These are phyloP conservation scores for Sapajus apella DNA, from an alignment of 2,113 vertebrate species.

Conservation along the genomic window DNA sequence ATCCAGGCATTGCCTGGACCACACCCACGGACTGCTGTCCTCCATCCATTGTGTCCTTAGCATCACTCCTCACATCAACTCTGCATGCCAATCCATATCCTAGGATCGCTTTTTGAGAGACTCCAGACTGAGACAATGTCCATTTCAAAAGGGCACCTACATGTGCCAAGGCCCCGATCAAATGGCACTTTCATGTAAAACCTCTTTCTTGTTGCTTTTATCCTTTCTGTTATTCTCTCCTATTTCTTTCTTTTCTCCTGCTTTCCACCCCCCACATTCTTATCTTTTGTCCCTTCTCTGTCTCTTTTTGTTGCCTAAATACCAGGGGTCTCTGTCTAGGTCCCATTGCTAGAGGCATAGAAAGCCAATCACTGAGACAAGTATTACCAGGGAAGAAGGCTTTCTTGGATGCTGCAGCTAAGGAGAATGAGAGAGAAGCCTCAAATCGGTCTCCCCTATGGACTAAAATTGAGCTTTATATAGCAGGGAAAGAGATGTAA, in stretches of 20 bases:
- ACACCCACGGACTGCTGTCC: not conserved
- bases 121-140: not conserved
- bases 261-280: not conserved
- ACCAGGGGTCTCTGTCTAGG: too few species aligned
- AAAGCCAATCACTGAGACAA: too few species aligned
- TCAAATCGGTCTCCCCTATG: too few species aligned
- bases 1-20: not conserved
- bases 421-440: too few species aligned
- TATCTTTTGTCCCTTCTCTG: not conserved
- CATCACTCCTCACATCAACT: not conserved
- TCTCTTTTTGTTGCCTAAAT: not conserved
- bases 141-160: not conserved
- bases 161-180: not conserved
- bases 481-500: too few species aligned
- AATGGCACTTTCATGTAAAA: not conserved
- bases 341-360: too few species aligned
- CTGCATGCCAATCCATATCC: not conserved
- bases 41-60: not conserved
- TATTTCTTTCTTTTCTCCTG: not conserved
- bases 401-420: too few species aligned
- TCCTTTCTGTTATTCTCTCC: not conserved
- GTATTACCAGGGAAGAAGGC: too few species aligned
- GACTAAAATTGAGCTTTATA: too few species aligned
- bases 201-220: not conserved
- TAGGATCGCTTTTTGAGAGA: not conserved